Evolutionary conservation across 2,113 vertebrate species (phyloP), one percentile per base, ranked within the genome.

Genomic region (Microtus pennsylvanicus): DNA sequence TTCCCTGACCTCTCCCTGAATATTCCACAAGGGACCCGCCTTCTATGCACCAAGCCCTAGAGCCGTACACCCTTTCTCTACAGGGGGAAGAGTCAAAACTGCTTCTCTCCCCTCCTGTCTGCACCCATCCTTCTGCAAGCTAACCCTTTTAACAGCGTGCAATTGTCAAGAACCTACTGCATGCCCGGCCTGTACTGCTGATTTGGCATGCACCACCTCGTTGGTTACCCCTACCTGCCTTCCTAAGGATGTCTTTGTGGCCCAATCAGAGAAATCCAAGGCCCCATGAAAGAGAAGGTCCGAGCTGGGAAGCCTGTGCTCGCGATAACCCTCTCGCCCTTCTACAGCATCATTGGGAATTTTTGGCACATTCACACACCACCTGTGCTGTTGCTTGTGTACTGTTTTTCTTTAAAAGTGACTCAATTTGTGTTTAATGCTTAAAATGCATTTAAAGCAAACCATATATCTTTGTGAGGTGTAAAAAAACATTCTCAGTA

Each of bases 361-460:
- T 72, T 78, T 72, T 61, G 28, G 10, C n/a, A 3, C 7, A 69
- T 82, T 58, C 12, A 16, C 3, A 0, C 26, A n/a, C 14, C 45
- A 69, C 90, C 87, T 55, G 22, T 19, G n/a, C 77, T 75, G 1
- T 75, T 65, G 21, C 7, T 93, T 92, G 38, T 63, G 78, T 81
- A 72, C 26, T 74, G 17, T 81, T 94, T 92, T 95, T 72, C 74
- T n/a, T 82, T 58, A 58, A 92, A 61, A 12, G 55, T 65, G 69
- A 96, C 77, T 81, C 76, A 10, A 28, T 94, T 82, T 74, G n/a
- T 75, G 88, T 81, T 92, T 76, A 76, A 16, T 89, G 58, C 89
- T 89, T 91, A 81, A 85, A 87, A 67, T 12, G 26, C 52, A 81
- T 55, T 91, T 87, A 82, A 85, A 90, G 33, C 45, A 90, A 92